Evolutionary conservation across 2,888 invertebrate species (phyloP).

Genomic region (Imbricaverruca yamaguchii): DNA sequence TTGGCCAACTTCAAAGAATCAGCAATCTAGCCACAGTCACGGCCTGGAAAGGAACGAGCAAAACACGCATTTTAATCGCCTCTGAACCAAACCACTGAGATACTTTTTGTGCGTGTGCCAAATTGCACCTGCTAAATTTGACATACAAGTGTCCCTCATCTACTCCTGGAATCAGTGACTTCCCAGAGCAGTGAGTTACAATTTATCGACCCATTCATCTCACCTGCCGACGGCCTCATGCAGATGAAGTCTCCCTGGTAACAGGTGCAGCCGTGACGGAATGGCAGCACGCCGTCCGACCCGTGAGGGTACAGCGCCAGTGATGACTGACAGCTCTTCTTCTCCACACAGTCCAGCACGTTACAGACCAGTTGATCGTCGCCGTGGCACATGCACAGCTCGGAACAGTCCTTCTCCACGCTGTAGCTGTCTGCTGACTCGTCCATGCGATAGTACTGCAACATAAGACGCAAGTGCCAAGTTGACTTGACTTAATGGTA

Average conservation of each 20-base stretch:
- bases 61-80: no score
- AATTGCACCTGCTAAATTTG: no score
- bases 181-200: no score
- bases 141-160: no score
- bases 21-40: no score
- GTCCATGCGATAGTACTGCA: background rate
- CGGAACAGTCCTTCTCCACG: constrained; percentile 61
- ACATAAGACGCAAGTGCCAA: no score
- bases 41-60: no score
- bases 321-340: constrained; percentile 39
- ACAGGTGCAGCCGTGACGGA: constrained; percentile 35
- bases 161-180: no score
- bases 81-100: no score
- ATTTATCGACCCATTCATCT: background rate
- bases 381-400: constrained; percentile 76
- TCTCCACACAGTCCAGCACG: constrained; percentile 71
- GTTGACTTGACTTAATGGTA: no score
- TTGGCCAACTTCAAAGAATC: no score
- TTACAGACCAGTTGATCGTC: constrained; percentile 69
- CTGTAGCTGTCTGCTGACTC: constrained; percentile 26
- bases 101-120: no score
- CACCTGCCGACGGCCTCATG: constrained; percentile 34
- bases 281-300: constrained; percentile 31
- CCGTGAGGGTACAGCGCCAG: constrained; percentile 35
- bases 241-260: constrained; percentile 37